Evolutionary conservation across 2,888 invertebrate species (phyloP).

Genomic region (Lycia hirtaria): DNA sequence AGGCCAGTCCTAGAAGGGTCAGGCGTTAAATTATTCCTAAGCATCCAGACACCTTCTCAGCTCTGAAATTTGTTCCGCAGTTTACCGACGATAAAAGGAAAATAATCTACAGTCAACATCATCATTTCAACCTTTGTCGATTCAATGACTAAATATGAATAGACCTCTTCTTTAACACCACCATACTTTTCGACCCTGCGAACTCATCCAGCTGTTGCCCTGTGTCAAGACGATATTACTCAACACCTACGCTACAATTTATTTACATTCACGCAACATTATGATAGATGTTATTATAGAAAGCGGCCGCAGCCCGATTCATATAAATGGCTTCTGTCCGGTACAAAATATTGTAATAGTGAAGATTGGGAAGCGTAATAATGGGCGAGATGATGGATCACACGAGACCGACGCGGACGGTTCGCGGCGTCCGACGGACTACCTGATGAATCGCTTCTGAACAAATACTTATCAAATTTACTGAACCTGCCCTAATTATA

Average conservation of each 20-base stretch:
- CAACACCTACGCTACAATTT: too few species aligned
- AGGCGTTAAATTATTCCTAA: constrained; percentile 40
- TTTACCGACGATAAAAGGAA: constrained; percentile 7
- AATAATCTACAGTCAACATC: too few species aligned
- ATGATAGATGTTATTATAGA: neutral
- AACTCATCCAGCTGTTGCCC: too few species aligned
- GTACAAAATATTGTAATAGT: constrained; percentile 39
- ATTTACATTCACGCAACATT: neutral
- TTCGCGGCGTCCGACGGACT: constrained; percentile 44
- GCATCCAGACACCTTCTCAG: constrained; percentile 39
- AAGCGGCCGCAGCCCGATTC: constrained; percentile 5
- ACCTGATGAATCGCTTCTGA: constrained; percentile 48
- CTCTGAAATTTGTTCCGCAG: constrained; percentile 4
- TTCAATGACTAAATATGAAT: too few species aligned
- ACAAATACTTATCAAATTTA: constrained; percentile 17
- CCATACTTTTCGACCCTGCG: too few species aligned
- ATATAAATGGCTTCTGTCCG: constrained; percentile 19
- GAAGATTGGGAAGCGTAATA: constrained; percentile 43
- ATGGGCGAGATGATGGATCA: constrained; percentile 48
- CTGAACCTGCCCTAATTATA: neutral
- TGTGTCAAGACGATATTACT: too few species aligned
- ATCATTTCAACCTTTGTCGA: too few species aligned
- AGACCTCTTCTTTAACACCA: too few species aligned
- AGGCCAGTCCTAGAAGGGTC: constrained; percentile 22
- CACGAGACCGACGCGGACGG: constrained; percentile 46